Evolutionary conservation across 2,113 vertebrate species (phyloP).

Genomic region (Chionomys nivalis): DNA sequence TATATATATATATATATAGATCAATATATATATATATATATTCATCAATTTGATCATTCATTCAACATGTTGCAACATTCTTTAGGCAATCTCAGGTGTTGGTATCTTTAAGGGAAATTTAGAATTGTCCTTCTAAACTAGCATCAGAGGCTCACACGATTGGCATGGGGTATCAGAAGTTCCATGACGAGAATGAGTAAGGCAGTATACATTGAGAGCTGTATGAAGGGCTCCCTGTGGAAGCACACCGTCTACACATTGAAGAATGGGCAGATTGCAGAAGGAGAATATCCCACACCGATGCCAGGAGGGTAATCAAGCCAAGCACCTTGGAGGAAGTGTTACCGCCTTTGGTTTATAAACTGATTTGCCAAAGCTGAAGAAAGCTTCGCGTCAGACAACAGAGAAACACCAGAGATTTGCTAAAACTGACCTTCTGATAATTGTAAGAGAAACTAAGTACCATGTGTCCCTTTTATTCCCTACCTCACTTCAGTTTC

Average conservation of each 20-base stretch:
- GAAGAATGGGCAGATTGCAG: neutral
- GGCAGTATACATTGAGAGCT: neutral
- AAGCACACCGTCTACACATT: neutral
- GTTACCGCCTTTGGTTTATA: neutral
- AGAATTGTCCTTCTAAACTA: neutral
- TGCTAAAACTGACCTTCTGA: neutral
- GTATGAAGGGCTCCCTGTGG: neutral
- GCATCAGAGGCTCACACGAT: neutral
- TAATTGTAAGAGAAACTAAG: conserved; percentile 24
- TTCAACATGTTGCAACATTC: neutral
- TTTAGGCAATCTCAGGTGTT: neutral
- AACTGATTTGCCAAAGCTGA: too few species aligned
- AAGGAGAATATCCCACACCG: neutral
- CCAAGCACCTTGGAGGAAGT: neutral
- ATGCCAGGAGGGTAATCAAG: fast-evolving
- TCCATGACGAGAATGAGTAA: neutral
- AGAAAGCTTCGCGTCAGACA: neutral
- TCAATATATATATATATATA: neutral
- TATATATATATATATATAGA: too few species aligned
- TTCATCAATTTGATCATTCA: neutral
- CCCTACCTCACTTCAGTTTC: neutral
- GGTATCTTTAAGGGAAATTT: neutral
- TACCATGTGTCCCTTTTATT: neutral
- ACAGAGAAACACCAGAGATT: neutral
- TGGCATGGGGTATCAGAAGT: fast-evolving